Evolutionary conservation across 2,888 invertebrate species (phyloP).

Genomic region (Plagiodera versicolora): DNA sequence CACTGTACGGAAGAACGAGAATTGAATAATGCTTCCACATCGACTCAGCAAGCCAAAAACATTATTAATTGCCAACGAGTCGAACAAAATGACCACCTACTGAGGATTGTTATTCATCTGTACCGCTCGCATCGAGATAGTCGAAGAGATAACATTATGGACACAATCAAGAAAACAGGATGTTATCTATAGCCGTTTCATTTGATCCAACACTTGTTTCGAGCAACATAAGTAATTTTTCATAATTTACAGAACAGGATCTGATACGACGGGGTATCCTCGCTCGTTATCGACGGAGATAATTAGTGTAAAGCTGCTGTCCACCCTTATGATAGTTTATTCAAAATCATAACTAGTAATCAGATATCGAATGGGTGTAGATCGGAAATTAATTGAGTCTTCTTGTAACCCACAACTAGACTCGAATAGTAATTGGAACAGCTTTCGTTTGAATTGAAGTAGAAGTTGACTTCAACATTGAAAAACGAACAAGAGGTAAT

Average conservation of each 20-base stretch:
- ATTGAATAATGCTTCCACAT: not conserved
- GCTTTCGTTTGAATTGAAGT: no score
- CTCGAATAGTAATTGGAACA: no score
- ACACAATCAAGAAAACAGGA: constrained; percentile 24
- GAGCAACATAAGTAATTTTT: constrained; percentile 18
- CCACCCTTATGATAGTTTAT: constrained; percentile 11
- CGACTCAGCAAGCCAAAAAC: constrained; percentile 6
- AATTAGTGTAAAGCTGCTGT: constrained; percentile 6
- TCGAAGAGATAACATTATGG: constrained; percentile 26
- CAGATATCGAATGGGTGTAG: not conserved
- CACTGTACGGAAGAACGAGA: not conserved
- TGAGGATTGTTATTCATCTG: constrained; percentile 21
- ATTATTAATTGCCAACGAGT: constrained; percentile 6
- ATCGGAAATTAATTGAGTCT: not conserved
- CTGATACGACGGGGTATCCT: constrained; percentile 7
- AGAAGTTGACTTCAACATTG: no score
- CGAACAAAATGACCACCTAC: constrained; percentile 23
- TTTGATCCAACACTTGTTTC: constrained; percentile 22
- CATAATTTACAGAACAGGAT: constrained; percentile 17
- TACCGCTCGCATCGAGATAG: constrained; percentile 18
- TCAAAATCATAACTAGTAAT: constrained; percentile 2
- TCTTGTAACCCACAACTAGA: not conserved
- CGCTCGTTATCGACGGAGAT: not conserved
- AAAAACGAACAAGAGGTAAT: no score
- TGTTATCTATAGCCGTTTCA: constrained; percentile 24